Evolutionary conservation across 1,140 invertebrate species (phyloP).

Genomic region (Lepidurus arcticus): DNA sequence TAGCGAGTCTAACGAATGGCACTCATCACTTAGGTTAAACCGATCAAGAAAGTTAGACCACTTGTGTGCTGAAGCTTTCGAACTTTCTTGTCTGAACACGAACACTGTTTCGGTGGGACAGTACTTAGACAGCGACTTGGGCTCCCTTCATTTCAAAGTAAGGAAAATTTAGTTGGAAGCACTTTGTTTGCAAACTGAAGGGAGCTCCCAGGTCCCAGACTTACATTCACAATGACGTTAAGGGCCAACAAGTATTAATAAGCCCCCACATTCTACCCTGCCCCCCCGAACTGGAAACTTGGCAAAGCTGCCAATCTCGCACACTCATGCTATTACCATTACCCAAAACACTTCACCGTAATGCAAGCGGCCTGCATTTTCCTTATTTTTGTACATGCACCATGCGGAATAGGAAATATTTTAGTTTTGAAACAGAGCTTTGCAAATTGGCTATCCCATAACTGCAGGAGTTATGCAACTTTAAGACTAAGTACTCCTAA

Average conservation of each 20-base stretch:
- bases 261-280: not conserved
- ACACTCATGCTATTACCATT: too few species aligned
- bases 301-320: too few species aligned
- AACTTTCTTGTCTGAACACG: not conserved
- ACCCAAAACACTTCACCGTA: too few species aligned
- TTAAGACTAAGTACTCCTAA: too few species aligned
- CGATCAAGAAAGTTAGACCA: not conserved
- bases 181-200: not conserved
- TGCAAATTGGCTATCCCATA: too few species aligned
- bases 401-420: too few species aligned
- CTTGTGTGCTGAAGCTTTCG: not conserved
- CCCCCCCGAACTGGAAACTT: too few species aligned
- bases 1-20: not conserved
- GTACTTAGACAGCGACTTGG: not conserved
- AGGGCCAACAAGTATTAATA: slow-evolving; percentile 12
- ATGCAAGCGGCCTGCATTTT: too few species aligned
- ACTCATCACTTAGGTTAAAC: not conserved
- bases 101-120: not conserved
- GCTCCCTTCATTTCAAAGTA: too few species aligned
- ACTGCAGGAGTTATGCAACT: too few species aligned
- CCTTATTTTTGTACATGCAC: too few species aligned
- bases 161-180: not conserved
- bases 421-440: too few species aligned
- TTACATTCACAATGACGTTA: slow-evolving; percentile 8
- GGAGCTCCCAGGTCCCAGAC: not conserved